phyloP scores from a whole-genome alignment of 2,113 vertebrate genomes.

The Hirundichthys speculiger region DNA sequence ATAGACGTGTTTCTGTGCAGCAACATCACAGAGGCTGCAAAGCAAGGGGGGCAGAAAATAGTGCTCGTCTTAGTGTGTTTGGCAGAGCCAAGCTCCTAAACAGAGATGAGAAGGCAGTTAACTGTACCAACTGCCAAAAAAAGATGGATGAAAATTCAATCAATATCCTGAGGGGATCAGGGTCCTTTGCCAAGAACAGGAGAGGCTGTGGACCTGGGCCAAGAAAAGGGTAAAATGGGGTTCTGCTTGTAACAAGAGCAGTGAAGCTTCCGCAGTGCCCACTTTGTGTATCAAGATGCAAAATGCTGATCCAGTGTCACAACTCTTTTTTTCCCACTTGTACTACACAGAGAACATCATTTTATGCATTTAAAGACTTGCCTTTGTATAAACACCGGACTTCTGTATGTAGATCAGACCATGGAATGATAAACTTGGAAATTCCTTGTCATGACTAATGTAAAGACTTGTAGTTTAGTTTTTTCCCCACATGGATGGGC shows the following conservation, averaged over 20 bases:
- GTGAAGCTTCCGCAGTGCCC: background rate
- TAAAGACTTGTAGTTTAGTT: too few species aligned
- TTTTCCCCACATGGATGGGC: too few species aligned
- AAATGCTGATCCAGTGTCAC: background rate
- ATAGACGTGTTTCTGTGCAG: background rate
- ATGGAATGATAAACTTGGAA: too few species aligned
- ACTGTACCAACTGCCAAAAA: background rate
- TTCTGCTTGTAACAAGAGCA: background rate
- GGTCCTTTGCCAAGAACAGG: background rate
- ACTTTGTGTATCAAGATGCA: background rate
- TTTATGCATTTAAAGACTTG: background rate
- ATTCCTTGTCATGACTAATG: too few species aligned
- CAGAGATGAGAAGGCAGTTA: slow-evolving; percentile 2
- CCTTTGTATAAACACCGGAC: too few species aligned
- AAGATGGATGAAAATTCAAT: background rate
- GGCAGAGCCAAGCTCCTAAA: background rate
- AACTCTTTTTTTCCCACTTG: background rate
- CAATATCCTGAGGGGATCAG: background rate
- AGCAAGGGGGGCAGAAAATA: background rate
- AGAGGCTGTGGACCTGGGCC: background rate
- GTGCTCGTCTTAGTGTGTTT: background rate
- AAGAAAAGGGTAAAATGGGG: background rate
- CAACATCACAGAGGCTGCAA: background rate
- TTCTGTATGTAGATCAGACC: too few species aligned
- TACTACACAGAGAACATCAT: background rate